phyloP scores from a whole-genome alignment of 1,140 invertebrate genomes.

The Drosophila erecta region DNA sequence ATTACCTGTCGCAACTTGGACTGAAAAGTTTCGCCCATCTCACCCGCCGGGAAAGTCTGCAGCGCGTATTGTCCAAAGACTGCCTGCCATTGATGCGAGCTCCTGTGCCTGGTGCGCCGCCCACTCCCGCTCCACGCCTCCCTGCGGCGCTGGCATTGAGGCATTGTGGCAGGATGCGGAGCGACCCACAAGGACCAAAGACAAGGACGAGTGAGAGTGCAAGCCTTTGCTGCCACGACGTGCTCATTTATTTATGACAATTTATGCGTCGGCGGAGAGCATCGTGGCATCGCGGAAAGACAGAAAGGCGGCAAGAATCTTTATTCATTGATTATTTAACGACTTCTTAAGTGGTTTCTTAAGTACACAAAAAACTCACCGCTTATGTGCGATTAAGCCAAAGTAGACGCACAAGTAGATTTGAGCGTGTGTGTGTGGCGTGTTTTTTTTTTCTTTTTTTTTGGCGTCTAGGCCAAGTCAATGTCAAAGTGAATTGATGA shows the following conservation, averaged over 20 bases:
- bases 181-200: not conserved
- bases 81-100: not conserved
- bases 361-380: slow-evolving; percentile 76
- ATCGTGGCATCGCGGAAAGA: slow-evolving; percentile 28
- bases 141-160: not conserved
- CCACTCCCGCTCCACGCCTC: too few relatives aligned
- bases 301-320: slow-evolving; percentile 58
- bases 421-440: slow-evolving; percentile 36
- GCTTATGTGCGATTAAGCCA: slow-evolving; percentile 82
- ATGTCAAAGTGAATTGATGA: slow-evolving; percentile 81
- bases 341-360: slow-evolving; percentile 84
- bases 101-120: too few relatives aligned
- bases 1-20: slow-evolving; percentile 58
- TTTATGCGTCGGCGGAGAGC: slow-evolving; percentile 40
- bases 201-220: slow-evolving; percentile 10
- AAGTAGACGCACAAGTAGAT: slow-evolving; percentile 50
- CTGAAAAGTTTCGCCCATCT: slow-evolving; percentile 18
- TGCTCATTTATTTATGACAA: slow-evolving; percentile 56
- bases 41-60: slow-evolving; percentile 2
- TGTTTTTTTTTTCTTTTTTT: slow-evolving; percentile 23
- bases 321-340: slow-evolving; percentile 84
- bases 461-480: slow-evolving; percentile 51
- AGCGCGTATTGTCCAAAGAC: slow-evolving; percentile 17
- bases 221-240: slow-evolving; percentile 32
- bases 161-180: not conserved